Evolutionary conservation across 1,140 invertebrate genomes (phyloP).

Genomic region (Drosophila ohnishii): DNA sequence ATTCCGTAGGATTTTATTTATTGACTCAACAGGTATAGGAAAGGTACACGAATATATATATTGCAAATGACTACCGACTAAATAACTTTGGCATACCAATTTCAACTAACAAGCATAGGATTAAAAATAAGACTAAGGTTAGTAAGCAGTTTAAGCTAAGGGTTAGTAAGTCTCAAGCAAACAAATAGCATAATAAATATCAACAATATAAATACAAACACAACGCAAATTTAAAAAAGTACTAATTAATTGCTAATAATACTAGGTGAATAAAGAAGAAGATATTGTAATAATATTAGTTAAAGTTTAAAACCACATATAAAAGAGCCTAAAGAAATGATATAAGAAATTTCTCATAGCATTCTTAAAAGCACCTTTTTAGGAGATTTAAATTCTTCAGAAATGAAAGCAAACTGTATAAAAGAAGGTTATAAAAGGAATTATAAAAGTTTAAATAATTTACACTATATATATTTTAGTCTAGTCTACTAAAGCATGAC

Average conservation of each 20-base stretch:
- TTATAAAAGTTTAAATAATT: not conserved
- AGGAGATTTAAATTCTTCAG: not conserved
- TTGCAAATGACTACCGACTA: slow-evolving; percentile 56
- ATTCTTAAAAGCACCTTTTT: not conserved
- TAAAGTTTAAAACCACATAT: not conserved
- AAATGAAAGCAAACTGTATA: too few relatives aligned
- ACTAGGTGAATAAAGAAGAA: not conserved
- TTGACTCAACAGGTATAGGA: slow-evolving; percentile 43
- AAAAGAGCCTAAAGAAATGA: not conserved
- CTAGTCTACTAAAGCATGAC: slow-evolving; percentile 1
- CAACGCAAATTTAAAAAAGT: not conserved
- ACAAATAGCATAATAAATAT: slow-evolving; percentile 3
- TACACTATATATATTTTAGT: not conserved
- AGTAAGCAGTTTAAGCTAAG: not conserved
- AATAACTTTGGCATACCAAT: slow-evolving; percentile 37
- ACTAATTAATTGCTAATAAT: slow-evolving; percentile 12
- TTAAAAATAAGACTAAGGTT: slow-evolving; percentile 1
- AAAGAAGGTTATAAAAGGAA: not conserved
- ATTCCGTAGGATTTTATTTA: slow-evolving; percentile 52
- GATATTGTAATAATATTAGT: not conserved
- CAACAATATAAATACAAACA: slow-evolving; percentile 10
- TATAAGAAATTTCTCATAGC: not conserved
- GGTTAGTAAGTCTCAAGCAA: slow-evolving; percentile 5
- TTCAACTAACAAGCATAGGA: not conserved
- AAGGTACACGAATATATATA: slow-evolving; percentile 59